Conservation (phyloP, 2,888 invertebrate species). For the Chrysina gloriosa region DNA sequence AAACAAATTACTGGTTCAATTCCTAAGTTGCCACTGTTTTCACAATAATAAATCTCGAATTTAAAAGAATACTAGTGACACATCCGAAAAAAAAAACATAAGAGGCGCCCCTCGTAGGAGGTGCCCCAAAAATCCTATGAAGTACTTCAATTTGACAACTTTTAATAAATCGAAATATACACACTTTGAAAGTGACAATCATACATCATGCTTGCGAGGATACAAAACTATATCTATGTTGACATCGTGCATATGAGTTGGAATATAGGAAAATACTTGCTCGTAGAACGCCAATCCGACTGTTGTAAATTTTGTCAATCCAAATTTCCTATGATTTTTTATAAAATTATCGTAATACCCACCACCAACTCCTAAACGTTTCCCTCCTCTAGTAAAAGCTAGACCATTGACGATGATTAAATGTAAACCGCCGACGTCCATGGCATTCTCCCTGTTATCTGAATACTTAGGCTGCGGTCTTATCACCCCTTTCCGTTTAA, state of each 20-base stretch:
- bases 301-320: constrained; percentile 37
- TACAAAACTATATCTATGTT: constrained; percentile 77
- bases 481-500: constrained; percentile 90
- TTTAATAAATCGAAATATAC: too few relatives aligned
- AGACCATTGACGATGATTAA: constrained; percentile 92
- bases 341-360: constrained; percentile 94
- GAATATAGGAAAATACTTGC: constrained; percentile 81
- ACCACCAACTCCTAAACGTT: constrained; percentile 87
- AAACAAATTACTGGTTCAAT: too few relatives aligned
- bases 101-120: too few relatives aligned
- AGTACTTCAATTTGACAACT: too few relatives aligned
- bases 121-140: too few relatives aligned
- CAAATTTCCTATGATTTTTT: constrained; percentile 51
- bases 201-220: constrained; percentile 50
- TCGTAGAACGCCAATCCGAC: constrained; percentile 84
- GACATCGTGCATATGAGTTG: constrained; percentile 78
- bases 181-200: too few relatives aligned
- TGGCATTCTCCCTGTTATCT: constrained; percentile 79
- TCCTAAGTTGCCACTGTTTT: too few relatives aligned
- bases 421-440: constrained; percentile 85
- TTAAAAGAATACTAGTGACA: too few relatives aligned
- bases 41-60: too few relatives aligned
- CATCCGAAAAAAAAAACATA: too few relatives aligned
- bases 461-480: constrained; percentile 80
- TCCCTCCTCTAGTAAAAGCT: constrained; percentile 81